Base-by-base conservation (phyloP, 2,888 invertebrate genomes). In the Iphiclides podalirius region DNA sequence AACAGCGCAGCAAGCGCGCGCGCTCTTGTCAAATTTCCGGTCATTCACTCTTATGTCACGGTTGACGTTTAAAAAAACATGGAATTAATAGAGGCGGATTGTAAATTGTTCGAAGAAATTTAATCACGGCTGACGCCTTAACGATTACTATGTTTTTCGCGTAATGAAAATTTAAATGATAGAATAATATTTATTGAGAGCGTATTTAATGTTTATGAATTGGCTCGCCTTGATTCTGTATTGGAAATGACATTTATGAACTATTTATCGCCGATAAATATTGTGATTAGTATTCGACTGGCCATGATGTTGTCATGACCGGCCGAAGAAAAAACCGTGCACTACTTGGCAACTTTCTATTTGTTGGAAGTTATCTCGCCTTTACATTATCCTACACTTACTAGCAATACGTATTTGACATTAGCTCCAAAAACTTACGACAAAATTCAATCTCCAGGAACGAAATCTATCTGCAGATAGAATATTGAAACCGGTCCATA, bases 21-120 rank as follows among this genome's bases (percentile, higher is more conserved):
- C 36, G 14, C 37, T 34, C 26, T 23, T 31, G 49, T 33, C 16
- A 49, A 11, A 16, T n/a, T 23, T 37, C 23, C 43, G 38, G 6
- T 43, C 37, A 23, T 48, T 28, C 17, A 34, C 26, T 31, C 31
- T 23, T 17, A 28, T 23, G 33, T 33, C 48, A 33, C 31, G 14
- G 16, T 38, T 34, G 26, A 26, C 9, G 14, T 38, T 23, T 26
- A 12, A 33, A 31, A 45, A 26, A 38, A 38, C n/a, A 4, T 12
- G 35, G 11, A 16, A 28, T 8, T 9, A 26, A 26, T 26, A 7
- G 8, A 26, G 26, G 9, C 6, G 26, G 8, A 1, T 6, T 26
- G n/a, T 6, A 1, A 8, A 8, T 26, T 2, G 9, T 26, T 26
- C 4, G 6, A 26, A 8, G 26, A 26, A 26, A 26, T 4, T 1